Evolutionary conservation across 2,113 vertebrate genomes (phyloP), one percentile per base, ranked within the genome.

Genomic region (Lonchura striata): DNA sequence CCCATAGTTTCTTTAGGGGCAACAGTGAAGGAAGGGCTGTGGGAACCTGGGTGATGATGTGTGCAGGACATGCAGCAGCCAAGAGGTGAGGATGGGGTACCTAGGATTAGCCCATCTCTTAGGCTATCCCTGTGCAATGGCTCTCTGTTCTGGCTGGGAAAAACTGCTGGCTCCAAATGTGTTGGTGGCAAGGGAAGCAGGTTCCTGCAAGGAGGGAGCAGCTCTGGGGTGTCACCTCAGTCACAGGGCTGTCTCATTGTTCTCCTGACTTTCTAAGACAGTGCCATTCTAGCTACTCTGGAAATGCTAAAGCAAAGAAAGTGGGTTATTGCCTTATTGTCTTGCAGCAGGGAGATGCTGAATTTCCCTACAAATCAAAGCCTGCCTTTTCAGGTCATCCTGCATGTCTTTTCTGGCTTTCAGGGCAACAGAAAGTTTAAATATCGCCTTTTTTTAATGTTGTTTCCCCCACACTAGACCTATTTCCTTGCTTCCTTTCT

Each of bases 51-150:
- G 53, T 1, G 4, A 23, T 72, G 39, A 23, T 44, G 20, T 17
- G 13, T 63, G 9, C 42, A 82, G 63, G 15, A 24, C 22, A 21
- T 27, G 23, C 23, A 53, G 25, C 47, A 57, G 33, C 12, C 20
- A 50, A 69, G 50, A 46, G 20, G 12, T 3, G 22, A 86, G 50
- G 50, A 86, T 28, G 11, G 12, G 13, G 1, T 17, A 41, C n/a
- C n/a, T 30, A 28, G 54, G 15, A 15, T 77, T 25, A 41, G 22
- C 41, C 37, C 25, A n/a, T 33, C 11, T 46, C 27, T 65, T 46
- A 21, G n/a, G 13, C 7, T 33, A 23, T 23, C 31, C 46, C 52
- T 0, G 0, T 60, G 16, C 24, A 24, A 39, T 1, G 2, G 17
- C 31, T 18, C 14, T 47, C 25, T 64, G 35, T 27, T 18, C 6